Conservation (phyloP, 2,888 invertebrate species). For the Tigriopus californicus region DNA sequence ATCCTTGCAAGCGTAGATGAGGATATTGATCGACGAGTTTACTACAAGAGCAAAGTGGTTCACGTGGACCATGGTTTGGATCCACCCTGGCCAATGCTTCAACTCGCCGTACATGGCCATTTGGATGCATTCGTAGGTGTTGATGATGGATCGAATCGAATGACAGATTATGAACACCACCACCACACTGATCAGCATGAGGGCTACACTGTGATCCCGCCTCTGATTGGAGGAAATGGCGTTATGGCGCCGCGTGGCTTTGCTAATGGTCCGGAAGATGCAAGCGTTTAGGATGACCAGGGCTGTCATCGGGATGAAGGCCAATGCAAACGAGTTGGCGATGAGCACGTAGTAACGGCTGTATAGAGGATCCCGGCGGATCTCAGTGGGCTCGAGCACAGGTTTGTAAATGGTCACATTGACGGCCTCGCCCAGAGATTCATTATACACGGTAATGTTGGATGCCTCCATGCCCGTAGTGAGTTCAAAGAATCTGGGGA, state of each 20-base stretch:
- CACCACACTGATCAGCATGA: slow-evolving; percentile 6
- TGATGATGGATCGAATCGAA: slow-evolving; percentile 5
- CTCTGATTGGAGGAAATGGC: slow-evolving; percentile 10
- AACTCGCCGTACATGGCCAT: slow-evolving; percentile 3
- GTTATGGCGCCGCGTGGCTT: slow-evolving; percentile 6
- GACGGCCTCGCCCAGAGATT: not conserved
- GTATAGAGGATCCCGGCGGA: not conserved
- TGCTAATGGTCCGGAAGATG: slow-evolving; percentile 2
- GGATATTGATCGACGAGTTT: slow-evolving; percentile 11
- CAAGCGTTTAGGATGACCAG: not conserved
- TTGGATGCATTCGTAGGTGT: slow-evolving; percentile 8
- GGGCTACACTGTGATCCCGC: slow-evolving; percentile 4
- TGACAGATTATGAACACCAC: slow-evolving; percentile 5
- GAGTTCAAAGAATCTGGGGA: slow-evolving; percentile 6
- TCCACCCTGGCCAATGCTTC: slow-evolving; percentile 2
- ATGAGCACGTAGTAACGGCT: slow-evolving; percentile 9
- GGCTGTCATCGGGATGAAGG: slow-evolving; percentile 8
- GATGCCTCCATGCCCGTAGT: not conserved
- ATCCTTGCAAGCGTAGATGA: slow-evolving; percentile 11
- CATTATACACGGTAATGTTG: not conserved
- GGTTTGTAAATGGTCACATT: not conserved
- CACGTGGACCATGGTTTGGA: not conserved
- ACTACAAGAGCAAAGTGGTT: slow-evolving; percentile 10
- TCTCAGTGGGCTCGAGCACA: not conserved
- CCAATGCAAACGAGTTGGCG: slow-evolving; percentile 2